Percentiles rank a stretch among this genome's conserved stretches.
These are phyloP conservation scores for Uria lomvia DNA, from an alignment of 2,113 vertebrate species.

Conservation along the genomic window DNA sequence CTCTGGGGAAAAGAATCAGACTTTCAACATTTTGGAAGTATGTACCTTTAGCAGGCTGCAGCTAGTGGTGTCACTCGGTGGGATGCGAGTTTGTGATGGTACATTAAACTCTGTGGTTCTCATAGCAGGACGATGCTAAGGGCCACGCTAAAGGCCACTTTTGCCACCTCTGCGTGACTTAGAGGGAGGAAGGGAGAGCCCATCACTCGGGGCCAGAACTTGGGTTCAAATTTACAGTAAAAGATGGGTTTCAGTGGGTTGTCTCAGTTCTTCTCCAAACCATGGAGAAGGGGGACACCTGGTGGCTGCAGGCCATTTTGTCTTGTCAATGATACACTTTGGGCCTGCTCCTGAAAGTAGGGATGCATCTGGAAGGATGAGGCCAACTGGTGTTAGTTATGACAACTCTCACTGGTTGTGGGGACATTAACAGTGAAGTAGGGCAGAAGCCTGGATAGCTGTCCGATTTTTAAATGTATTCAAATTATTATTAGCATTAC, in stretches of 20 bases:
- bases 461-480: not conserved
- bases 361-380: accelerated
- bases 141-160: not conserved
- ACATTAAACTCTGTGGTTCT: not conserved
- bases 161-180: not conserved
- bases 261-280: not conserved
- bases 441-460: not conserved
- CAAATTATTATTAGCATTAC: not conserved
- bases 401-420: not conserved
- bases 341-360: not conserved
- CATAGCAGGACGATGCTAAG: not conserved
- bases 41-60: not conserved
- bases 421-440: not conserved
- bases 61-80: not conserved
- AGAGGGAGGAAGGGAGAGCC: accelerated
- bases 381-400: not conserved
- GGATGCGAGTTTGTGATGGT: not conserved
- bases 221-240: accelerated
- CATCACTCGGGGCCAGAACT: not conserved
- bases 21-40: not conserved
- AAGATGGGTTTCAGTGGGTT: accelerated
- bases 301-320: not conserved
- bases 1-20: not conserved
- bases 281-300: slow-evolving; percentile 14
- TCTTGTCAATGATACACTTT: accelerated